Evolutionary conservation across 2,888 invertebrate species (phyloP), one percentile per base, ranked within the genome.

Genomic region (Drosophila flavopinicola): DNA sequence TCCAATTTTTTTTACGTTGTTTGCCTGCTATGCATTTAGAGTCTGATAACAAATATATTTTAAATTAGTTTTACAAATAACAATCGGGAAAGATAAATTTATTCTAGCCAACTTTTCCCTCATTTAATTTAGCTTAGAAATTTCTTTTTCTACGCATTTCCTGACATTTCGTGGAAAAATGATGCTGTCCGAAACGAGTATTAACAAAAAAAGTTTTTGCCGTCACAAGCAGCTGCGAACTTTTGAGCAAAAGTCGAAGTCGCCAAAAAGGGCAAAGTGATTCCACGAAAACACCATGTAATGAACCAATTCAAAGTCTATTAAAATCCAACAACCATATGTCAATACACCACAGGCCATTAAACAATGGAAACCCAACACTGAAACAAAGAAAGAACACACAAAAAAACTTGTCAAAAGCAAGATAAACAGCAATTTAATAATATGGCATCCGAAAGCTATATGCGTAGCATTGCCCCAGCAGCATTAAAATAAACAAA

Each of bases 321-420:
- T 85, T 71, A 79, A 83, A 75, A 75, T 57, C 64, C 35, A 66
- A 66, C 69, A 57, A 42, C 42, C 82, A 85, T 86, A 80, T 80
- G 82, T 64, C 64, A 66, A 59, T 61, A 68, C 45, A 35, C 66
- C 59, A 65, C 48, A 52, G 68, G 68, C 67, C 60, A 78, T 78
- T 79, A 49, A 70, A 27, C 58, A 49, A 38, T 20, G 39, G 32
- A 42, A 49, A 51, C 37, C 39, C 39, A 20, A 20, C 7, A 11
- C 11, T 39, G 32, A 27, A 20, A 39, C 13, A 42, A 11, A 15
- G 33, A 23, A 11, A 15, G 25, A 37, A 24, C 39, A 35, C 32
- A 66, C 27, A 42, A 44, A 45, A 59, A 39, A 42, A 51, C 35
- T 74, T 75, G 75, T 45, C 39, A 41, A 56, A 37, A 27, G 38